Evolutionary conservation across 1,140 invertebrate species (phyloP).

Genomic region (Eueides isabella): DNA sequence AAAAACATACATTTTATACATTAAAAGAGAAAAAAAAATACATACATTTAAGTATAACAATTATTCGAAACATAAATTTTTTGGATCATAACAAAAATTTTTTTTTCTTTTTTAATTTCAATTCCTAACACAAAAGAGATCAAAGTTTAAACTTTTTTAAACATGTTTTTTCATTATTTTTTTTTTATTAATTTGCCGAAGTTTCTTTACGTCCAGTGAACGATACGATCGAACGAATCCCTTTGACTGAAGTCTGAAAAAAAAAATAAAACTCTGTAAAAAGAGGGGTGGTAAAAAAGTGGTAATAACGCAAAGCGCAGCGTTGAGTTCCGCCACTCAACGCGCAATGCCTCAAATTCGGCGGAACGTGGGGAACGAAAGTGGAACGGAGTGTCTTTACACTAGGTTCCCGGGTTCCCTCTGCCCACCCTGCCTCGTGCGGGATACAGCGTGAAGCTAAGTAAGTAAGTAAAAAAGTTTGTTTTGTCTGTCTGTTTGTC

Average conservation of each 20-base stretch:
- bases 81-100: neutral
- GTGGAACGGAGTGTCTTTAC: too few relatives aligned
- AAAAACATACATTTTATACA: neutral
- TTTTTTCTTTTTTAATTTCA: neutral
- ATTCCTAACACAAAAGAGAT: slow-evolving; percentile 2
- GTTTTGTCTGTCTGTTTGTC: too few relatives aligned
- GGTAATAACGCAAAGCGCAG: too few relatives aligned
- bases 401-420: too few relatives aligned
- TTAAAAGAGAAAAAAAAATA: neutral
- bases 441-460: too few relatives aligned
- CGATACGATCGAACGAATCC: slow-evolving; percentile 92
- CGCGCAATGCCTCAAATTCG: too few relatives aligned
- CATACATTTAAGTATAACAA: neutral
- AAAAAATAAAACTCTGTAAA: slow-evolving; percentile 32
- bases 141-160: neutral
- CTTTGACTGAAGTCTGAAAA: slow-evolving; percentile 92
- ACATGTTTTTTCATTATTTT: neutral
- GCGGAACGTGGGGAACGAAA: too few relatives aligned
- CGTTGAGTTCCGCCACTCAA: too few relatives aligned
- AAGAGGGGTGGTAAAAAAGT: too few relatives aligned
- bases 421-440: too few relatives aligned
- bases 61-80: neutral
- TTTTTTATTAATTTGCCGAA: slow-evolving; percentile 22
- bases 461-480: too few relatives aligned
- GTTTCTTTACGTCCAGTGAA: slow-evolving; percentile 90